Base-by-base conservation (phyloP, 2,888 invertebrate genomes). In the Dryadula phaetusa region DNA sequence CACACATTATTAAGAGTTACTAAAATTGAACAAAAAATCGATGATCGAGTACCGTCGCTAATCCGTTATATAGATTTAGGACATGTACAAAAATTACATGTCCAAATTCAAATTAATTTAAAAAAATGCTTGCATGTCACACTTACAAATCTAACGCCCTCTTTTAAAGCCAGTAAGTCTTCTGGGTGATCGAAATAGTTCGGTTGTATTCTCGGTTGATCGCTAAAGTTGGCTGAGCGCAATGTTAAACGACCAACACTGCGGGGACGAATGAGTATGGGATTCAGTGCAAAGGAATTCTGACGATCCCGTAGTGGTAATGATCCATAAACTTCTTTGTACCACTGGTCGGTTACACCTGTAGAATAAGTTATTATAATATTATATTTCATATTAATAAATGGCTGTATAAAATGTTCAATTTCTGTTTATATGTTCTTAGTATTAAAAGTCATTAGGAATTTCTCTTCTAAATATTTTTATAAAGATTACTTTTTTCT, bases 161-260 rank as follows among this genome's bases (percentile, higher is more conserved):
- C 95, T 12, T 96, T 93, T 87, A 97, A 93, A 5, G 95, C 94
- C 20, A 91, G 85, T n/a, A 97, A 78, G 82, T 98, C 98, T 32
- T 94, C 93, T 3, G 94, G 93, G 76, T 95, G 87, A 63, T 95
- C 91, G 81, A 97, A 96, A 85, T 97, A 98, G 87, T 98, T 98
- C 0, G 97, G 95, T 58, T 96, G 93, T 78, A 98, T 95, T 63
- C 94, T 87, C 0, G 98, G 98, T 85, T 95, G 95, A 62, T 96
- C 95, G 25, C 94, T 88, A 0, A 97, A 97, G 88, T 96, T 95
- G 0, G 92, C 86, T 63, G 95, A 95, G 67, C 94, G 94, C 60
- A 99, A 87, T 18, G 90, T 93, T 54, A 97, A 92, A 53, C 96
- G 92, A 0, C 97, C 97, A 18, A 95, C 92, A 75, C 97, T 97